Evolutionary conservation across 1,140 invertebrate genomes (phyloP).

Genomic region (Meloidogyne exigua): DNA sequence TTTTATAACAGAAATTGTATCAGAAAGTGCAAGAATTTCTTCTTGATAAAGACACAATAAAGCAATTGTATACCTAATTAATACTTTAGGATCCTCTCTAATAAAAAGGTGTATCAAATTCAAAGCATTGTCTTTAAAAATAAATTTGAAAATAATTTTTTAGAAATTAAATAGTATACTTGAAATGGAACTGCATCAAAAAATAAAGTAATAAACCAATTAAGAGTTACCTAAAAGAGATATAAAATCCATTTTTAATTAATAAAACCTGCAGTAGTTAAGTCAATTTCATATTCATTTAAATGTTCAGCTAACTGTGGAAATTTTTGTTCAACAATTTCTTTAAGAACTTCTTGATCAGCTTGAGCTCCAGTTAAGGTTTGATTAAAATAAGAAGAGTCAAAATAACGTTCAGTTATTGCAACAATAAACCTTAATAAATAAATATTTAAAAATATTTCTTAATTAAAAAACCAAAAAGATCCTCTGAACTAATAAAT

Average conservation of each 20-base stretch:
- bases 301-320: slow-evolving; percentile 66
- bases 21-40: slow-evolving; percentile 65
- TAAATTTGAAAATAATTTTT: neutral
- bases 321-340: slow-evolving; percentile 65
- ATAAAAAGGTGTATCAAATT: slow-evolving; percentile 85
- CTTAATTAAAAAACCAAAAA: slow-evolving; percentile 64
- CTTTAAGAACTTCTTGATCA: slow-evolving; percentile 67
- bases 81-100: slow-evolving; percentile 83
- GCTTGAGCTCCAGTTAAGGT: slow-evolving; percentile 68
- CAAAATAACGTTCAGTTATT: slow-evolving; percentile 67
- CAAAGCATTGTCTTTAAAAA: slow-evolving; percentile 66
- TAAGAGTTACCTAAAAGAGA: slow-evolving; percentile 65
- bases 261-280: slow-evolving; percentile 63
- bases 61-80: slow-evolving; percentile 81
- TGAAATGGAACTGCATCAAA: slow-evolving; percentile 69
- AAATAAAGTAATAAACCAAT: slow-evolving; percentile 69
- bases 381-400: slow-evolving; percentile 67
- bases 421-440: slow-evolving; percentile 66
- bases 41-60: slow-evolving; percentile 72
- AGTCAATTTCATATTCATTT: slow-evolving; percentile 67
- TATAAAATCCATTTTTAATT: neutral
- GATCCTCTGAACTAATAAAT: slow-evolving; percentile 68
- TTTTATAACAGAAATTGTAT: slow-evolving; percentile 68
- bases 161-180: slow-evolving; percentile 46
- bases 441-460: neutral